A percentile compares a stretch with the other conserved stretches of the same genome.
phyloP scores from a whole-genome alignment of 1,140 invertebrate genomes.

The Drosophila subobscura region DNA sequence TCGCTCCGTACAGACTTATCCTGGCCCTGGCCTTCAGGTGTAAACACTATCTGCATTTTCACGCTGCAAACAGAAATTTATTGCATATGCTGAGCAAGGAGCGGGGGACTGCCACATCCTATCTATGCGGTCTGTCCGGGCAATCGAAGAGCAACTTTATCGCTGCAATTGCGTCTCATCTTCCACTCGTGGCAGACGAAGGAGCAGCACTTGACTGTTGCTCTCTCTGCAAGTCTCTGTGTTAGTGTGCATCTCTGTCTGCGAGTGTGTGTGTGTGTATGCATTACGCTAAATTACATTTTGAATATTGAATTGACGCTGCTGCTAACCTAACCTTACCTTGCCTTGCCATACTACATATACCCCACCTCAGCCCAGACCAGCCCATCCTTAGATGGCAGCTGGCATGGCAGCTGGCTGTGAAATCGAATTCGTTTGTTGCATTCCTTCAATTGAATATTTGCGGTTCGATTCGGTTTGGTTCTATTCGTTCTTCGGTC shows the following conservation, averaged over 20 bases:
- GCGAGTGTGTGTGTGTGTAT: slow-evolving; percentile 41
- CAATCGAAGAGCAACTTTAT: slow-evolving; percentile 67
- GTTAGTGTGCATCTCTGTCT: background rate
- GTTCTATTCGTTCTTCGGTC: slow-evolving; percentile 2
- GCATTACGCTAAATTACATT: slow-evolving; percentile 82
- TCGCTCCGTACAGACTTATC: too few relatives aligned
- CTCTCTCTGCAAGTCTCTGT: slow-evolving; percentile 12
- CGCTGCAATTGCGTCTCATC: slow-evolving; percentile 71
- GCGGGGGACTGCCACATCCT: slow-evolving; percentile 17
- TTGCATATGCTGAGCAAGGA: slow-evolving; percentile 24
- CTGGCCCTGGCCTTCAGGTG: slow-evolving; percentile 61
- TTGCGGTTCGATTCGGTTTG: slow-evolving; percentile 45
- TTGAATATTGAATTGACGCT: slow-evolving; percentile 78
- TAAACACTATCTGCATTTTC: slow-evolving; percentile 71
- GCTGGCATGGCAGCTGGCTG: slow-evolving; percentile 40
- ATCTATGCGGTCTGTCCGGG: slow-evolving; percentile 38
- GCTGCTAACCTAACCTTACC: slow-evolving; percentile 33
- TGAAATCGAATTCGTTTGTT: slow-evolving; percentile 55
- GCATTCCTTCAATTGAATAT: slow-evolving; percentile 69
- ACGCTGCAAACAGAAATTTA: slow-evolving; percentile 59
- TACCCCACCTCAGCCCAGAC: too few relatives aligned
- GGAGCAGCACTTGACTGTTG: slow-evolving; percentile 26
- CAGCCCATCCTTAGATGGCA: background rate
- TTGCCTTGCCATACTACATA: background rate
- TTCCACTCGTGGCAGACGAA: slow-evolving; percentile 28